Evolutionary conservation across 2,888 invertebrate species (phyloP), one percentile per base, ranked within the genome.

Genomic region (Hydrotaea cyrtoneurina): DNA sequence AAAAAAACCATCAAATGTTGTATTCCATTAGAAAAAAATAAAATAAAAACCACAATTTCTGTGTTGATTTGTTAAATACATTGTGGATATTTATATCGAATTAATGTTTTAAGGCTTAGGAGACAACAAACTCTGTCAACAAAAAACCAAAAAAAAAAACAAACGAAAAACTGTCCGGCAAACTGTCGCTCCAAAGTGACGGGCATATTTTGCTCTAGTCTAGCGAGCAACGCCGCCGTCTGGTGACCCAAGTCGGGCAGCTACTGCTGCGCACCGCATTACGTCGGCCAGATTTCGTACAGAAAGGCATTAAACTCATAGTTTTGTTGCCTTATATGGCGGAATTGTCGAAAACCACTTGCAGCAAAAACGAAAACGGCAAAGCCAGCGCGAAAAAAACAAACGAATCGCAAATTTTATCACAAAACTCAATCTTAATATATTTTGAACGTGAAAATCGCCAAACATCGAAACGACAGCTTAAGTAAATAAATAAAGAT

Each of bases 401-500:
- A 31, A 10, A n/a, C 10, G 31, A 43, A 36, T 10, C 53, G 36
- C 39, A 73, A 76, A 82, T 59, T 55, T 79, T 82, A 82, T 82
- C 79, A 73, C 66, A 62, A 82, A 81, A 74, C 79, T 85, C 79
- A 79, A 82, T 79, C 81, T 82, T 78, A 81, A 84, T 81, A 78
- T 81, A 78, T 76, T 73, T 57, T 26, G 66, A 83, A 66, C 43
- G 55, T 21, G 57, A 80, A 64, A 36, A 76, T 39, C 62, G 62
- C n/a, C 57, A 13, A 73, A 69, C 39, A 78, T 50, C 21, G 53
- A 62, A 71, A 55, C 75, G 78, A 66, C 73, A 73, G 46, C 10
- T 85, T 78, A 74, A 80, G 78, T 84, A 78, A 82, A 82, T 81
- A 78, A 81, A 78, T 75, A 79, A 74, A 82, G 85, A 82, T 85